phyloP scores from a whole-genome alignment of 2,113 vertebrate genomes.

The Merops nubicus region DNA sequence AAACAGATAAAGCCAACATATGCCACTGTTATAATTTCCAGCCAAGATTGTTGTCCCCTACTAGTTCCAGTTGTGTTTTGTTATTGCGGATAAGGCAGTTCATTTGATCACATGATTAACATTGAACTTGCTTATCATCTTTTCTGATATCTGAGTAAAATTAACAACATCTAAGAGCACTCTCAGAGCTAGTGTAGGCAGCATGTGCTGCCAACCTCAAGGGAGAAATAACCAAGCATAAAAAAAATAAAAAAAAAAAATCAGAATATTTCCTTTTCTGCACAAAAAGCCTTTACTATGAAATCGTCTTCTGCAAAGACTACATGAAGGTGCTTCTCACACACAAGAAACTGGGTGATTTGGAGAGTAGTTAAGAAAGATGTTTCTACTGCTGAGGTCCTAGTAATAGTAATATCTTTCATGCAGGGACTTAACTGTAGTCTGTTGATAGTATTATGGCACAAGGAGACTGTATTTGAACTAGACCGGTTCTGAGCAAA shows the following conservation, averaged over 20 bases:
- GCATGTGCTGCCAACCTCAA: background rate
- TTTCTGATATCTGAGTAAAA: background rate
- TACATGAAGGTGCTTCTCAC: background rate
- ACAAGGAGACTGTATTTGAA: background rate
- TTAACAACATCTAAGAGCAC: background rate
- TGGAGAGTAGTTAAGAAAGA: background rate
- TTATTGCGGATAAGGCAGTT: background rate
- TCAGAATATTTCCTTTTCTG: background rate
- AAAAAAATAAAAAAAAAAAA: background rate
- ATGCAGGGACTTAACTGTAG: background rate
- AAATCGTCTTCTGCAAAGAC: background rate
- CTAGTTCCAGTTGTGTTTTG: background rate
- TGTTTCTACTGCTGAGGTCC: background rate
- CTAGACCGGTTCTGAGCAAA: background rate
- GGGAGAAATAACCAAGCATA: background rate
- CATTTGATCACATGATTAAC: background rate
- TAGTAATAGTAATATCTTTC: background rate
- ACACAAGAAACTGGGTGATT: background rate
- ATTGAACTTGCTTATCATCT: background rate
- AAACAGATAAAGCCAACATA: background rate
- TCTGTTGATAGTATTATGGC: background rate
- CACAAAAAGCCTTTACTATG: background rate
- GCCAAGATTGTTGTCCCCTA: background rate
- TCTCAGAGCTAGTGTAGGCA: background rate
- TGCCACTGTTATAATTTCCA: background rate